A percentile compares a stretch with the other conserved stretches of the same genome.
Evolutionary conservation across 2,888 invertebrate genomes (phyloP).

Genomic region (Achlya flavicornis): DNA sequence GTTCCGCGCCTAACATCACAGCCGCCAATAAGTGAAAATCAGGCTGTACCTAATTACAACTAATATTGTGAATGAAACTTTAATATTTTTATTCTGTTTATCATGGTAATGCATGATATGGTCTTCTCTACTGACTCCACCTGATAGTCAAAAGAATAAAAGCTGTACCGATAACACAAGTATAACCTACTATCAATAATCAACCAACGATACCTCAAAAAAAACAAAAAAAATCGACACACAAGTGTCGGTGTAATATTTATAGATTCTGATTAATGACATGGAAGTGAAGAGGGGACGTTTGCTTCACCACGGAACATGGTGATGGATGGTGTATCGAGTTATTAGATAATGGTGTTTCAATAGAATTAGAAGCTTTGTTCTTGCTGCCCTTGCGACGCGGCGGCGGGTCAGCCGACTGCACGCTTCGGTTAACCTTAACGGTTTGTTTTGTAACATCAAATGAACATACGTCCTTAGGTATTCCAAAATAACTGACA

Average conservation of each 20-base stretch:
- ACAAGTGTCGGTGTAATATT: conserved; percentile 75
- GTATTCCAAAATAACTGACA: neutral
- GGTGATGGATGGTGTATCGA: conserved; percentile 73
- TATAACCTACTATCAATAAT: conserved; percentile 13
- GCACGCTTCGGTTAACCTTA: conserved; percentile 25
- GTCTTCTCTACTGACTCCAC: no score
- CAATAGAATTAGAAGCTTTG: conserved; percentile 81
- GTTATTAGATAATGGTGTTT: conserved; percentile 82
- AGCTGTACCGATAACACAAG: neutral
- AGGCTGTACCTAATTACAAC: no score
- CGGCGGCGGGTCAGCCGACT: conserved; percentile 45
- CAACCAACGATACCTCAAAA: conserved; percentile 20
- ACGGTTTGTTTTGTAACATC: conserved; percentile 10
- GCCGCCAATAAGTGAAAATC: no score
- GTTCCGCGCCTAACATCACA: no score
- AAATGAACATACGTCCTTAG: neutral
- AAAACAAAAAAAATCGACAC: conserved; percentile 64
- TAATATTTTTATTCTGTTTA: neutral
- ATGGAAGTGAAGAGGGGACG: conserved; percentile 71
- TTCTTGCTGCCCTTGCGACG: conserved; percentile 65
- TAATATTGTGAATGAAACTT: no score
- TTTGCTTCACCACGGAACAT: conserved; percentile 43
- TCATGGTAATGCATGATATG: neutral
- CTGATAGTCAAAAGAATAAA: neutral
- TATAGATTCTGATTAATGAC: conserved; percentile 82